Evolutionary conservation across 2,113 vertebrate genomes (phyloP), one percentile per base, ranked within the genome.

Genomic region (Prunella himalayana): DNA sequence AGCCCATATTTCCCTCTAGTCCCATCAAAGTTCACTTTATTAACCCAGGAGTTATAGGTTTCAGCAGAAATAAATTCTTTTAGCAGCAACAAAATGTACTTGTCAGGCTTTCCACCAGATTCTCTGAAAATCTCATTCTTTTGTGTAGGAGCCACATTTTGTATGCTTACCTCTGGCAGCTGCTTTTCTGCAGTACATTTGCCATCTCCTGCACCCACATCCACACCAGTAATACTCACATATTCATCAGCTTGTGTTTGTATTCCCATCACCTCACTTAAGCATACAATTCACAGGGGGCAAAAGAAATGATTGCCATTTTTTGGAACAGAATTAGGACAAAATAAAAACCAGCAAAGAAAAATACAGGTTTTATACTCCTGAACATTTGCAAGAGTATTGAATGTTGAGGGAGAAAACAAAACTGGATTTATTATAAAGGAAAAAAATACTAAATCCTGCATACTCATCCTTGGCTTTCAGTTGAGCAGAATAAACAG

Each of bases 21-120:
- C 95, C 97, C 97, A 97, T 97, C 97, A 97, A 97, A 97, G 96
- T 97, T 97, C 95, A 97, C 94, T 97, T 97, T 97, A 97, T 97
- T 97, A 97, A 97, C 97, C 96, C 95, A 97, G 95, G 94, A 97
- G 96, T 97, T 97, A 96, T 97, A 97, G 97, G 96, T 96, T 97
- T 97, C 97, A 96, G 86, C 83, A 97, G 96, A 97, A 97, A 97
- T 97, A 97, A 97, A 97, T 97, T 97, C 97, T 96, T 97, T 96
- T 94, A 96, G 95, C 92, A 90, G 97, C 93, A 96, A 86, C 95
- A 97, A 97, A 97, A 97, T 96, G 94, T 95, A 93, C 96, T 97
- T 96, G 95, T 96, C 80, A 64, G 89, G 86, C 82, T 96, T 97
- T 96, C 94, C 84, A 95, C 94, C 86, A 93, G 88, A 70, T 92